phyloP scores from a whole-genome alignment of 2,113 vertebrate species.

The Philantomba maxwellii region DNA sequence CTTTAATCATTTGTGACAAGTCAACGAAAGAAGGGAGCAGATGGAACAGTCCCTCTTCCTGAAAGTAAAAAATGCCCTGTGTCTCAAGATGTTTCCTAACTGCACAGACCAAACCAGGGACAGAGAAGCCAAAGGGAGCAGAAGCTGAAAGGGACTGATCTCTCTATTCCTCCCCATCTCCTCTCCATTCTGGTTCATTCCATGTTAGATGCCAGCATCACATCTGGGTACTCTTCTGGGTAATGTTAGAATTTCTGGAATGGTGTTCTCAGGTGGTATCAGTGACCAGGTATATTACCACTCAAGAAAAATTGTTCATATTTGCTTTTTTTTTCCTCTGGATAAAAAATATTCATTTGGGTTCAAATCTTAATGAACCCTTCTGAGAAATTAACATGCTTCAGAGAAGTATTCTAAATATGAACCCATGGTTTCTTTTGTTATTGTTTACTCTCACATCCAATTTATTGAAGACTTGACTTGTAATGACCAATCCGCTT shows the following conservation, averaged over 20 bases:
- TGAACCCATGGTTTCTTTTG: not conserved
- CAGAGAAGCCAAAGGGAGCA: not conserved
- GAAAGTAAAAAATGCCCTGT: not conserved
- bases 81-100: not conserved
- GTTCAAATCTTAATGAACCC: not conserved
- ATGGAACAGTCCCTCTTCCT: not conserved
- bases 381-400: not conserved
- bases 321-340: not conserved
- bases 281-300: not conserved
- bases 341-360: not conserved
- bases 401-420: not conserved
- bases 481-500: not conserved
- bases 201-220: not conserved
- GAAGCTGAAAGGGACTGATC: not conserved
- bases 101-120: not conserved
- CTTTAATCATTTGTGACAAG: accelerated
- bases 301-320: not conserved
- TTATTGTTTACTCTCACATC: not conserved
- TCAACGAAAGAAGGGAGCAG: accelerated
- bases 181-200: not conserved
- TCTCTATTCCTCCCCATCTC: not conserved
- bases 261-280: not conserved
- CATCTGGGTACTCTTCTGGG: not conserved
- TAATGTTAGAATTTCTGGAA: not conserved
- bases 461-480: not conserved